Conservation (phyloP, 2,113 vertebrate genomes). For the Rutilus rutilus region DNA sequence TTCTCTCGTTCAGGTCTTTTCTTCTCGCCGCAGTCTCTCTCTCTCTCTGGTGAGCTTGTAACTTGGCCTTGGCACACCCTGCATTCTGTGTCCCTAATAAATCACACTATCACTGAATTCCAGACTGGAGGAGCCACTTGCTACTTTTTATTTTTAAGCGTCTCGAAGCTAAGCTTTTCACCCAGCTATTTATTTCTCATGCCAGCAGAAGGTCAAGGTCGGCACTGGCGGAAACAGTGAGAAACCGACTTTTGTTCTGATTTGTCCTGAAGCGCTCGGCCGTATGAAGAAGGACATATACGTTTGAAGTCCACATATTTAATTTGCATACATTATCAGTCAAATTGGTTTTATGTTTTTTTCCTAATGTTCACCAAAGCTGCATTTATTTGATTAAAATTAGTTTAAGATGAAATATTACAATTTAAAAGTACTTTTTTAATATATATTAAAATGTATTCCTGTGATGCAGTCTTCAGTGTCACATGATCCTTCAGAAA, state of each 20-base stretch:
- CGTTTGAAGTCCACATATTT: neutral
- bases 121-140: conserved; percentile 50
- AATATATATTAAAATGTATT: no score
- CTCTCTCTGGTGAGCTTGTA: conserved; percentile 12
- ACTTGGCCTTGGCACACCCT: conserved; percentile 39
- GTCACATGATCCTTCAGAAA: neutral
- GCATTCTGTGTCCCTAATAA: conserved; percentile 51
- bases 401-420: no score
- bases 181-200: conserved; percentile 35
- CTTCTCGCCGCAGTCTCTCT: neutral
- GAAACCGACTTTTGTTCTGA: conserved; percentile 25
- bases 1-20: neutral
- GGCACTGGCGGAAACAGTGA: conserved; percentile 48
- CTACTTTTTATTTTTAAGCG: conserved; percentile 53
- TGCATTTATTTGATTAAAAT: no score
- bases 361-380: no score
- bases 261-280: neutral
- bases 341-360: no score
- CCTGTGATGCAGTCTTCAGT: neutral
- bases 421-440: no score
- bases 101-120: conserved; percentile 53
- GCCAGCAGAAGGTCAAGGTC: conserved; percentile 49
- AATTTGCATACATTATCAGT: neutral
- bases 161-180: conserved; percentile 39
- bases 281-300: neutral